phyloP scores from a whole-genome alignment of 2,113 vertebrate genomes.

The Aix galericulata region DNA sequence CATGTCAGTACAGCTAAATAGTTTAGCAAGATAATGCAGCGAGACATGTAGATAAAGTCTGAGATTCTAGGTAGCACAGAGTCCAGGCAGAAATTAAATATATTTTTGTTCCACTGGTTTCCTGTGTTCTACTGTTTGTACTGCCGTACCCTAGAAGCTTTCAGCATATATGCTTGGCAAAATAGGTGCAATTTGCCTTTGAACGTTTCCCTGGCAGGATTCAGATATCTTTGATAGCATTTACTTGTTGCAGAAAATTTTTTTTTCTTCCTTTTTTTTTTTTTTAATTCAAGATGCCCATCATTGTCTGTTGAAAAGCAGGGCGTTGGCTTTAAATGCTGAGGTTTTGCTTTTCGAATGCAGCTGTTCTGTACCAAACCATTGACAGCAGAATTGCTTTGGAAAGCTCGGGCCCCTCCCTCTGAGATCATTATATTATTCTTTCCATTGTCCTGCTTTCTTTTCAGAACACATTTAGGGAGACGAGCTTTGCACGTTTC shows the following conservation, averaged over 20 bases:
- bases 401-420: slow-evolving; percentile 64
- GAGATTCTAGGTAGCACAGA: neutral
- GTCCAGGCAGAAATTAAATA: neutral
- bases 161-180: neutral
- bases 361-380: slow-evolving; percentile 57
- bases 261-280: neutral
- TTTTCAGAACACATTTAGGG: slow-evolving; percentile 29
- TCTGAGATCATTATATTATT: slow-evolving; percentile 69
- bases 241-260: slow-evolving; percentile 23
- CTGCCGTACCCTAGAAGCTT: neutral
- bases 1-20: slow-evolving; percentile 44
- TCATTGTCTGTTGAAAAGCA: slow-evolving; percentile 57
- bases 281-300: slow-evolving; percentile 34
- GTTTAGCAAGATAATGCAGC: slow-evolving; percentile 30
- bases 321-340: slow-evolving; percentile 64
- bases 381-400: slow-evolving; percentile 64
- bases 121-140: neutral
- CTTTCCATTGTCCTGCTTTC: slow-evolving; percentile 62
- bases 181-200: slow-evolving; percentile 6
- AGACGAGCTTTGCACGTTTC: slow-evolving; percentile 29
- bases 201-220: neutral
- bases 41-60: neutral
- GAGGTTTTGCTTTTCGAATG: slow-evolving; percentile 66
- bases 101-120: neutral
- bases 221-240: slow-evolving; percentile 4